phyloP scores from a whole-genome alignment of 2,888 invertebrate genomes.

The Glaucopsyche alexis region DNA sequence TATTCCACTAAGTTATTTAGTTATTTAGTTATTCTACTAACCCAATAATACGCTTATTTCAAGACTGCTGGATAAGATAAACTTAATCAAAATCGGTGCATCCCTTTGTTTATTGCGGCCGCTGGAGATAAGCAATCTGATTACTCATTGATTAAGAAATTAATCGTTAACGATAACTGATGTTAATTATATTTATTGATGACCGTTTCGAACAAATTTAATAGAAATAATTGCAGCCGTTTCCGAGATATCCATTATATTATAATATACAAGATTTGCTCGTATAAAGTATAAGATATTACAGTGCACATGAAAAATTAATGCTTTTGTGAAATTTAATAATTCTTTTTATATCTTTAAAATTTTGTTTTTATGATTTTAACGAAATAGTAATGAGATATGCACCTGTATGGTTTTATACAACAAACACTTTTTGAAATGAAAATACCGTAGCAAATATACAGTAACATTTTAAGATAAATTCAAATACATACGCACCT shows the following conservation, averaged over 20 bases:
- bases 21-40: not conserved
- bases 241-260: too few relatives aligned
- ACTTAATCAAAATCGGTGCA: conserved; percentile 11
- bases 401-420: too few relatives aligned
- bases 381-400: too few relatives aligned
- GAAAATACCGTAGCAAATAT: not conserved
- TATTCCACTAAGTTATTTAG: too few relatives aligned
- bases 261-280: too few relatives aligned
- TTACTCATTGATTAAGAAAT: not conserved
- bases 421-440: too few relatives aligned
- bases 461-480: not conserved
- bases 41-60: not conserved
- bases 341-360: too few relatives aligned
- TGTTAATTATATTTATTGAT: not conserved
- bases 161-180: not conserved
- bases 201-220: not conserved
- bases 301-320: too few relatives aligned
- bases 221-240: too few relatives aligned
- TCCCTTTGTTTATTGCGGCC: not conserved
- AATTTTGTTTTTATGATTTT: too few relatives aligned
- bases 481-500: not conserved
- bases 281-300: too few relatives aligned
- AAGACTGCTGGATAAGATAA: conserved; percentile 14
- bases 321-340: too few relatives aligned
- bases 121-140: conserved; percentile 11